Conservation (phyloP, 2,797 vertebrate species). For the Calcarius lapponicus region DNA sequence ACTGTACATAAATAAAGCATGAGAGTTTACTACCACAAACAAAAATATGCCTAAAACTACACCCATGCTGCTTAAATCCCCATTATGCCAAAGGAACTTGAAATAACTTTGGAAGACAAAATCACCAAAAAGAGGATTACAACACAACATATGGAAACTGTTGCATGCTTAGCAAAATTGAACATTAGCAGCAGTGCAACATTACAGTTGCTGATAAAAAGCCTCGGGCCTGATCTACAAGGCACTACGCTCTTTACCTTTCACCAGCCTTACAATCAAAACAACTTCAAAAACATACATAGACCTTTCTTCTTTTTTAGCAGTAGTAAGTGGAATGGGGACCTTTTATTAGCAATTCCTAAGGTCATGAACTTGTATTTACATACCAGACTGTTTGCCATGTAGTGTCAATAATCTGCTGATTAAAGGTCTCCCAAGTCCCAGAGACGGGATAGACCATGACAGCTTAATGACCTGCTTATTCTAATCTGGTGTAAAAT, state of each 20-base stretch:
- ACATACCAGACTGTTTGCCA: neutral
- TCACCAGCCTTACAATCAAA: neutral
- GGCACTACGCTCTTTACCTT: neutral
- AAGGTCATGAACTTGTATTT: slow-evolving; percentile 25
- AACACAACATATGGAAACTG: neutral
- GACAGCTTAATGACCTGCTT: slow-evolving; percentile 12
- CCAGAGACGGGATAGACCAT: neutral
- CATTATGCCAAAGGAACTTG: neutral
- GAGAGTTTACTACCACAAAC: neutral
- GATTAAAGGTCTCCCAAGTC: slow-evolving; percentile 39
- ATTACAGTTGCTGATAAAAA: neutral
- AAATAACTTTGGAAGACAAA: neutral
- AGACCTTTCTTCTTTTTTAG: neutral
- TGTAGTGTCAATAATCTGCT: slow-evolving; percentile 24
- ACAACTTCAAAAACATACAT: neutral
- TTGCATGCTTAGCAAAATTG: neutral
- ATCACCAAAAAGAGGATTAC: neutral
- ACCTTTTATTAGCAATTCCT: neutral
- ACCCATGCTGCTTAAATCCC: neutral
- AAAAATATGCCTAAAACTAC: neutral
- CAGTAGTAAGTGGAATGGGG: neutral
- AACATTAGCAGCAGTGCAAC: neutral
- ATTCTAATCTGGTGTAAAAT: neutral
- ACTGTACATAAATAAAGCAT: neutral
- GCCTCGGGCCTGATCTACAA: neutral